Base-by-base conservation (phyloP, 1,140 invertebrate genomes). In the Dysdera silvatica region DNA sequence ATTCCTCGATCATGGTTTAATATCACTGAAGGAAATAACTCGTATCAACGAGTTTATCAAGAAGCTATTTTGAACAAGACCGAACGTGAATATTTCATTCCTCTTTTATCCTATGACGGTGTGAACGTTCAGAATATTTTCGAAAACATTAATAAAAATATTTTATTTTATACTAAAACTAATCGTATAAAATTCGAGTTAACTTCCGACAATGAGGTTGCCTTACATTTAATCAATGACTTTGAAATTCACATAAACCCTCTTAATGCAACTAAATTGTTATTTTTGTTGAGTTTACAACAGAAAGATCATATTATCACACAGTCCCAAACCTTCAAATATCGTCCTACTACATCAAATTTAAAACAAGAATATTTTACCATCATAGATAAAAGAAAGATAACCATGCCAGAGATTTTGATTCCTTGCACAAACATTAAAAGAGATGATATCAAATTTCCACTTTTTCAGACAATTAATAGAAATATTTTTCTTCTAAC, bases 1-100 rank as follows among this genome's bases (percentile, higher is more conserved):
- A 49, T 60, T 2, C 57, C 56, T 6, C 45, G 47, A 18, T 49
- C 24, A 14, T 60, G 47, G 47, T 60, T 43, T 31, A 60, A 60
- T 51, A 43, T 60, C 18, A 18, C 33, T 1, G 40, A 41, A 18
- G 20, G 32, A 24, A 57, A 45, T 45, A 57, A 57, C 20, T 31
- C 40, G 2, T 45, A 45, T 10, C 1, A 7, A 0, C 1, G 31
- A 16, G 0, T 6, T 4, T 32, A 1, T 0, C 2, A 48, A 12
- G 14, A 58, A n/a, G n/a, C n/a, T n/a, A n/a, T n/a, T n/a, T n/a
- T n/a, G n/a, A n/a, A n/a, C n/a, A n/a, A n/a, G n/a, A n/a, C n/a
- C n/a, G n/a, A n/a, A n/a, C n/a, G n/a, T n/a, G n/a, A n/a, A n/a
- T n/a, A n/a, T n/a, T n/a, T n/a, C n/a, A n/a, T n/a, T n/a, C n/a